phyloP scores from a whole-genome alignment of 2,888 invertebrate genomes.

The Crioceris asparagi region DNA sequence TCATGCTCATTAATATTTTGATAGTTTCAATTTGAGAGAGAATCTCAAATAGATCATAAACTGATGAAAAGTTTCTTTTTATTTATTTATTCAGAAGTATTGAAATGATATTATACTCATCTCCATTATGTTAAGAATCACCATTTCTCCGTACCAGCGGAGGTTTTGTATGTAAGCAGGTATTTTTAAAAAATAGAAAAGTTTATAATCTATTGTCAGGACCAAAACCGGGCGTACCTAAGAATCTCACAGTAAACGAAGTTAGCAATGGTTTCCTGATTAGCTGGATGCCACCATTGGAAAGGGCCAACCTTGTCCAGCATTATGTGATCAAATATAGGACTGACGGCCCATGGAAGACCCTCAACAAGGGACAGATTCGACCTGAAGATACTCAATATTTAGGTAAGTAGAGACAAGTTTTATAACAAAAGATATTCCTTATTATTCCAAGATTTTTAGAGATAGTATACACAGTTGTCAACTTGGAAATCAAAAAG shows the following conservation, averaged over 20 bases:
- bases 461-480: no score
- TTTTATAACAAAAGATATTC: no score
- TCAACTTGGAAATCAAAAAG: no score
- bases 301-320: conserved; percentile 64
- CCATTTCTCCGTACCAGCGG: no score
- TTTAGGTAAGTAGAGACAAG: conserved; percentile 60
- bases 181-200: conserved; percentile 11
- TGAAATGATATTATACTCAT: no score
- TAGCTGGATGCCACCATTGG: conserved; percentile 79
- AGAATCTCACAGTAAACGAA: conserved; percentile 82
- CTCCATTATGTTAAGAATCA: no score
- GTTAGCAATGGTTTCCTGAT: conserved; percentile 84
- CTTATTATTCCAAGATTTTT: no score
- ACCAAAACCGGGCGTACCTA: conserved; percentile 83
- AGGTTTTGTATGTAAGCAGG: conserved; percentile 8
- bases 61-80: no score
- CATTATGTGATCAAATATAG: conserved; percentile 88
- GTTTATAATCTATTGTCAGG: conserved; percentile 43
- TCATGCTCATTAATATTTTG: no score
- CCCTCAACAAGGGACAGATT: conserved; percentile 77
- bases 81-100: no score
- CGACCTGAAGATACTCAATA: conserved; percentile 83
- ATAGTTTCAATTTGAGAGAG: no score
- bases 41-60: no score
- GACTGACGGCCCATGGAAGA: conserved; percentile 83